Evolutionary conservation across 2,113 vertebrate species (phyloP).

Genomic region (Gasterosteus nipponicus): DNA sequence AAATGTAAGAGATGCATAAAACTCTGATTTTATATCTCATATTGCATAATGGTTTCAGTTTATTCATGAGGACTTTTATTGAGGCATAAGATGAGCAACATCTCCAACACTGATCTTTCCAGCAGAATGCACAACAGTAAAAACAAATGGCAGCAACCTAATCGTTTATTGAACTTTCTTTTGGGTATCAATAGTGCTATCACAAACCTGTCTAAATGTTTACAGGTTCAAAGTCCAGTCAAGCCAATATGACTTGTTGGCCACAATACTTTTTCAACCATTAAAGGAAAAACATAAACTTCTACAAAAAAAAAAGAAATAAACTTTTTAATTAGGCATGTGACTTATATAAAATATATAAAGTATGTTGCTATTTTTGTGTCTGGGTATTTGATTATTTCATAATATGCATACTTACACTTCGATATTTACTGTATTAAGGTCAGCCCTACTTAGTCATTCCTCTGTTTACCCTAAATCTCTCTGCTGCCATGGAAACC

Average conservation of each 20-base stretch:
- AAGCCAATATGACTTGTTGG: not conserved
- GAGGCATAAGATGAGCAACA: not conserved
- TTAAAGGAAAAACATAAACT: not conserved
- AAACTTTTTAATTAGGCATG: not conserved
- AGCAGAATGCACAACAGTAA: not conserved
- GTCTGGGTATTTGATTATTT: constrained; percentile 23
- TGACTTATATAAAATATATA: not conserved
- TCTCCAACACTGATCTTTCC: not conserved
- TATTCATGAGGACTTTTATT: not conserved
- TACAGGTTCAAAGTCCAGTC: not conserved
- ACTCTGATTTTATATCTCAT: not conserved
- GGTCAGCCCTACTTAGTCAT: constrained; percentile 27
- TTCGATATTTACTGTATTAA: constrained; percentile 3
- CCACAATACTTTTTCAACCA: not conserved
- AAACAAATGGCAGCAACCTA: not conserved
- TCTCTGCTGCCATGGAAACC: constrained; percentile 58
- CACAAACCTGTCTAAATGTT: not conserved
- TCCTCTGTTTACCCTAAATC: constrained; percentile 39
- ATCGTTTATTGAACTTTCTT: not conserved
- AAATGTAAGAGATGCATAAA: not conserved
- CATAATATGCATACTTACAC: not conserved
- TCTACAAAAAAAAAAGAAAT: not conserved
- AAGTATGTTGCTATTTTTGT: not conserved
- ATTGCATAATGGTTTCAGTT: not conserved
- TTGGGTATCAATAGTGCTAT: not conserved